Evolutionary conservation across 2,113 vertebrate species (phyloP).

Genomic region (Recurvirostra avosetta): DNA sequence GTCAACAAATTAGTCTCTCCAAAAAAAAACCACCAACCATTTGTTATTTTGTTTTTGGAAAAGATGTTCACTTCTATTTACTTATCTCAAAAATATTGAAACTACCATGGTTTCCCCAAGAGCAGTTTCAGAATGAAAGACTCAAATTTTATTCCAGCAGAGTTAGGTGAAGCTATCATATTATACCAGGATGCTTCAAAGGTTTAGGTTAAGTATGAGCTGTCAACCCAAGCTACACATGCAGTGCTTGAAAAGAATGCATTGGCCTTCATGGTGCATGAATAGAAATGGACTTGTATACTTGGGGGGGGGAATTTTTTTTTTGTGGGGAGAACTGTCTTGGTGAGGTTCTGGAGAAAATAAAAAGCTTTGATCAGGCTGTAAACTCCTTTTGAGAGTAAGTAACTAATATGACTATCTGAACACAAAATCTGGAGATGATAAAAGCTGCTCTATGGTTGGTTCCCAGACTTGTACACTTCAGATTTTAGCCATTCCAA

Average conservation of each 20-base stretch:
- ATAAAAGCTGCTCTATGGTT: neutral
- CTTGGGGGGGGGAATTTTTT: rapidly evolving
- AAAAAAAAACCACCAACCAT: neutral
- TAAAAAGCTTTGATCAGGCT: neutral
- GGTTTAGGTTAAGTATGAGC: too few species aligned
- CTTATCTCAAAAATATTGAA: neutral
- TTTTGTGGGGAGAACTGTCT: neutral
- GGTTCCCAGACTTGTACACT: neutral
- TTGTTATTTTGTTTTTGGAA: neutral
- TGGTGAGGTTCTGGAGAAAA: neutral
- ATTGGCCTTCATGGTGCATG: neutral
- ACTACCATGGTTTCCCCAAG: neutral
- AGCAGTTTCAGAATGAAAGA: neutral
- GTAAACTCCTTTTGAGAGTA: neutral
- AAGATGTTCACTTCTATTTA: neutral
- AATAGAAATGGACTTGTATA: neutral
- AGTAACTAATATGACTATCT: neutral
- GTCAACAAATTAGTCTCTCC: rapidly evolving
- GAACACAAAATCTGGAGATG: neutral
- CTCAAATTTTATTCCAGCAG: neutral
- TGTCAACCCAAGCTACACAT: neutral
- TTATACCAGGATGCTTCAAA: neutral
- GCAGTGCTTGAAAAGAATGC: neutral
- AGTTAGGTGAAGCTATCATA: neutral
- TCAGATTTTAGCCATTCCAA: neutral